Evolutionary conservation across 2,888 invertebrate genomes (phyloP), one percentile per base, ranked within the genome.

Genomic region (Lypha dubia): DNA sequence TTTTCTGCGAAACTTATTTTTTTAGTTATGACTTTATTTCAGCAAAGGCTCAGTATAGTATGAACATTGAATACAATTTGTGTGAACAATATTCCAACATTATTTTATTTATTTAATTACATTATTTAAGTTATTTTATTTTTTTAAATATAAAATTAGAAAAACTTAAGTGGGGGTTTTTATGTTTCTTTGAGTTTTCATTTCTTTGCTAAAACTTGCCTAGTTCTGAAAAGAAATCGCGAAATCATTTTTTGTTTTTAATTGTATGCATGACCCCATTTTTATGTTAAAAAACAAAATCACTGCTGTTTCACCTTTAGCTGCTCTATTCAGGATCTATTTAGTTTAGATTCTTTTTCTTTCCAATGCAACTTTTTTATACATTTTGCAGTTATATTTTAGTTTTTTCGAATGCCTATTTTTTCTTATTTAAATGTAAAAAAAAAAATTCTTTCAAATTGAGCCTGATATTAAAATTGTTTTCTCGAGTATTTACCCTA

Each of bases 261-360:
- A 22, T 53, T 28, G 24, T n/a, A n/a, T n/a, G n/a, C n/a, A 56
- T 56, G 53, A 56, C 53, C 53, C 28, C n/a, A 56, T 15, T 56
- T 56, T 15, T n/a, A 7, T 56, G 28, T 28, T 15, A 56, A n/a
- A n/a, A n/a, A n/a, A 56, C 24, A 24, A 53, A 53, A 53, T 13
- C 1, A 28, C n/a, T 56, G 15, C 53, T 28, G n/a, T 28, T 28
- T 6, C n/a, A 56, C 53, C 28, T 56, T 28, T 28, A 56, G 24
- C 13, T 56, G 5, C 28, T 28, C 28, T 28, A n/a, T 56, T 56
- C n/a, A 56, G 7, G 15, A 7, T 56, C 7, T 5, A 7, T 28
- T 56, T 28, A 28, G 15, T 28, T 28, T 28, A 28, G 53, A 15
- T 28, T 53, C 24, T 56, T n/a, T 28, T 28, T 56, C 53, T 24